Evolutionary conservation across 2,113 vertebrate species (phyloP).

Genomic region (Oenanthe melanoleuca): DNA sequence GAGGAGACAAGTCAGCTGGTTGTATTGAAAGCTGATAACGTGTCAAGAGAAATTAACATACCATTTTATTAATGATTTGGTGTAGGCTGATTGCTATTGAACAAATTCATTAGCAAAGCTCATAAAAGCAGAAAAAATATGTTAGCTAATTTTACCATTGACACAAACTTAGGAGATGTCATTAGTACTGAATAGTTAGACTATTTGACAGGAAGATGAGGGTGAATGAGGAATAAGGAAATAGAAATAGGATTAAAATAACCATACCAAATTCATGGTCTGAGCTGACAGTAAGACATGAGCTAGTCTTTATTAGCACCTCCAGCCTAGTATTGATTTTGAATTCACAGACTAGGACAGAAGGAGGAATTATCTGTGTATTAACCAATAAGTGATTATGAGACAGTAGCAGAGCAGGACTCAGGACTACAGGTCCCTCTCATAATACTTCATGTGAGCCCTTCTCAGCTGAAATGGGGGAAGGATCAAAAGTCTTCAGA

Average conservation of each 20-base stretch:
- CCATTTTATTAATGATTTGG: constrained; percentile 17
- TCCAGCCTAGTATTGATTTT: neutral
- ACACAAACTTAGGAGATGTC: neutral
- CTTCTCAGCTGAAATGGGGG: neutral
- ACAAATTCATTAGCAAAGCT: constrained; percentile 15
- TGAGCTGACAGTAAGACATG: neutral
- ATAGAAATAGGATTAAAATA: neutral
- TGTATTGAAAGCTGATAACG: neutral
- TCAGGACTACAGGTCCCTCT: neutral
- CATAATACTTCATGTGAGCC: neutral
- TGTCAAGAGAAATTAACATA: constrained; percentile 6
- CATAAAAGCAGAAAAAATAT: neutral
- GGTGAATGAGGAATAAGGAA: neutral
- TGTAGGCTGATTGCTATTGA: constrained; percentile 9
- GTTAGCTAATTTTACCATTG: neutral
- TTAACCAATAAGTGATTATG: neutral
- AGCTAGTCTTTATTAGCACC: neutral
- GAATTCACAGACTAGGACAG: neutral
- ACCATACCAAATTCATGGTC: neutral
- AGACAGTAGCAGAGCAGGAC: neutral
- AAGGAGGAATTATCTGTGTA: neutral
- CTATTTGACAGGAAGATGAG: neutral
- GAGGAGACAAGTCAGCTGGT: neutral
- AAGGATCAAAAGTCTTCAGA: neutral
- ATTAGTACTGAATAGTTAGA: neutral